A percentile compares a stretch with the other conserved stretches of the same genome.
Conservation (phyloP, 2,113 vertebrate genomes). For the Anarhynchus alexandrinus region DNA sequence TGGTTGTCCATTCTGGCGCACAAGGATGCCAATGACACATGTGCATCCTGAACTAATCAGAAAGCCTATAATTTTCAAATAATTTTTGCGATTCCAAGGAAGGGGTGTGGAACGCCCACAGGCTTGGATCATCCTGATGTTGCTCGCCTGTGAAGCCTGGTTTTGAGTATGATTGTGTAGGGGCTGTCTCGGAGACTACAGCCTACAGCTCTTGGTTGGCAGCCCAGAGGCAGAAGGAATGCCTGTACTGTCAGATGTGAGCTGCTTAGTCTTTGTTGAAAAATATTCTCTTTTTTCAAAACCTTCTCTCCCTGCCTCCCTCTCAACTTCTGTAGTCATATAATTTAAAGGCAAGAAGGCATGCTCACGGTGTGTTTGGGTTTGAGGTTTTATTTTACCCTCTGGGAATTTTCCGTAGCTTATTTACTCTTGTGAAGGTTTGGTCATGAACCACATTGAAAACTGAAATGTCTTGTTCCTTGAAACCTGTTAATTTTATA, state of each 20-base stretch:
- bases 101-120: neutral
- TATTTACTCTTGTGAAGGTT: constrained; percentile 22
- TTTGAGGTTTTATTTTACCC: constrained; percentile 26
- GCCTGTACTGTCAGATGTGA: neutral
- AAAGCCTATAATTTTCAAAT: neutral
- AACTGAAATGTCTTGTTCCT: constrained; percentile 56
- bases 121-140: neutral
- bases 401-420: constrained; percentile 33
- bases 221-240: neutral
- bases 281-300: neutral
- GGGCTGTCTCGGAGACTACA: neutral
- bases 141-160: neutral
- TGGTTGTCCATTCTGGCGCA: neutral
- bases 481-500: constrained; percentile 54
- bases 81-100: neutral
- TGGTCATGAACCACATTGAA: constrained; percentile 21
- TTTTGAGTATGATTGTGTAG: neutral
- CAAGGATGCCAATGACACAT: neutral
- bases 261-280: neutral
- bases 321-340: neutral
- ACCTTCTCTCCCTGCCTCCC: neutral
- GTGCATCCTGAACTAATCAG: neutral
- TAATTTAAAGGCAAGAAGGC: neutral
- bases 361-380: neutral
- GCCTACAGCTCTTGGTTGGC: neutral